Percentiles rank a stretch among this genome's conserved stretches.
phyloP scores from a whole-genome alignment of 2,888 invertebrate genomes.

The Axea sp. region DNA sequence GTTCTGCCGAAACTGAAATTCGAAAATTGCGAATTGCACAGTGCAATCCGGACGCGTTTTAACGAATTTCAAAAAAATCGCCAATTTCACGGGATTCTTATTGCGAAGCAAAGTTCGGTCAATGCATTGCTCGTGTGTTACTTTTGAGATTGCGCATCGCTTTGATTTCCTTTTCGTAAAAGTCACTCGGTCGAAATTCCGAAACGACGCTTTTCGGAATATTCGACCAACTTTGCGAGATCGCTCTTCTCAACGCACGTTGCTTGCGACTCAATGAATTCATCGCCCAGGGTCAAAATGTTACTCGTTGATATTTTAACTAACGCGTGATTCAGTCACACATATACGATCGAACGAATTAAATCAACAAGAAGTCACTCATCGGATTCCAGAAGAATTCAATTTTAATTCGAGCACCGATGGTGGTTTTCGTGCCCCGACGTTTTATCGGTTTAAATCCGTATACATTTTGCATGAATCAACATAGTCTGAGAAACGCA shows the following conservation, averaged over 20 bases:
- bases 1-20: too few relatives aligned
- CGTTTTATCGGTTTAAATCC: background rate
- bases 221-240: too few relatives aligned
- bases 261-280: background rate
- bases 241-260: background rate
- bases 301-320: constrained; percentile 24
- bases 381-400: constrained; percentile 17
- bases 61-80: too few relatives aligned
- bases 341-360: constrained; percentile 14
- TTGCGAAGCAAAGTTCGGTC: too few relatives aligned
- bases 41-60: too few relatives aligned
- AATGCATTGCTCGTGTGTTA: too few relatives aligned
- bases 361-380: constrained; percentile 21
- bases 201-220: too few relatives aligned
- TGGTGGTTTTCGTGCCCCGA: background rate
- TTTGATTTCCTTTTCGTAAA: too few relatives aligned
- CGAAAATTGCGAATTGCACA: too few relatives aligned
- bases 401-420: background rate
- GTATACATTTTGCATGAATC: background rate
- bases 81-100: too few relatives aligned
- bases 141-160: too few relatives aligned
- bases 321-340: constrained; percentile 20
- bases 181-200: too few relatives aligned
- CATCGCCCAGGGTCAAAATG: constrained; percentile 17
- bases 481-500: background rate